A percentile compares a stretch with the other conserved stretches of the same genome.
These are phyloP conservation scores for Sebastes itinus DNA, from an alignment of 2,797 vertebrate species.

Conservation along the genomic window DNA sequence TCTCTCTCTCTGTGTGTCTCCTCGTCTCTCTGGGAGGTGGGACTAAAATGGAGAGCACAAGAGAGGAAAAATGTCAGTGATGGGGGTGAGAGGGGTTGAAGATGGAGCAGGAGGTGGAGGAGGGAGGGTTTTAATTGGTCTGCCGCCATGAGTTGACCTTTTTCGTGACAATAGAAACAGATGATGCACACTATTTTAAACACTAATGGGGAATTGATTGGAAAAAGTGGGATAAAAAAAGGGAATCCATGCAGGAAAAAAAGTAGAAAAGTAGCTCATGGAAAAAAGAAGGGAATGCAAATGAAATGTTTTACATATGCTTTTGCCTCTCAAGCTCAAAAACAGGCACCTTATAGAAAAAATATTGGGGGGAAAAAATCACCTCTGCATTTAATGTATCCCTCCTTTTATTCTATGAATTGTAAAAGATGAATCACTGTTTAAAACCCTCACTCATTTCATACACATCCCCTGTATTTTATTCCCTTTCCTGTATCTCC, in stretches of 20 bases:
- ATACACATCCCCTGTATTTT: background rate
- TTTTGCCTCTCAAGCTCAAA: background rate
- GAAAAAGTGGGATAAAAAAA: background rate
- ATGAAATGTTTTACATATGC: background rate
- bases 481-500: background rate
- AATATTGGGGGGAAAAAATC: background rate
- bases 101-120: slow-evolving; percentile 25
- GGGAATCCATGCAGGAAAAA: background rate
- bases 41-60: slow-evolving; percentile 65
- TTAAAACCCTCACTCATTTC: background rate
- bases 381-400: background rate
- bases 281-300: background rate
- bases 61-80: slow-evolving; percentile 51
- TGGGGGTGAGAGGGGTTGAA: slow-evolving; percentile 25
- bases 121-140: slow-evolving; percentile 34
- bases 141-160: slow-evolving; percentile 38
- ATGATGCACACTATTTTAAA: background rate
- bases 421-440: background rate
- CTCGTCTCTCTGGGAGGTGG: slow-evolving; percentile 57
- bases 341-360: background rate
- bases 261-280: background rate
- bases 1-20: slow-evolving; percentile 26
- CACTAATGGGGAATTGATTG: background rate
- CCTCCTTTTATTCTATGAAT: background rate
- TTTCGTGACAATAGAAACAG: slow-evolving; percentile 12